A percentile compares a stretch with the other conserved stretches of the same genome.
phyloP scores from a whole-genome alignment of 2,888 invertebrate genomes.

The Pteria penguin region DNA sequence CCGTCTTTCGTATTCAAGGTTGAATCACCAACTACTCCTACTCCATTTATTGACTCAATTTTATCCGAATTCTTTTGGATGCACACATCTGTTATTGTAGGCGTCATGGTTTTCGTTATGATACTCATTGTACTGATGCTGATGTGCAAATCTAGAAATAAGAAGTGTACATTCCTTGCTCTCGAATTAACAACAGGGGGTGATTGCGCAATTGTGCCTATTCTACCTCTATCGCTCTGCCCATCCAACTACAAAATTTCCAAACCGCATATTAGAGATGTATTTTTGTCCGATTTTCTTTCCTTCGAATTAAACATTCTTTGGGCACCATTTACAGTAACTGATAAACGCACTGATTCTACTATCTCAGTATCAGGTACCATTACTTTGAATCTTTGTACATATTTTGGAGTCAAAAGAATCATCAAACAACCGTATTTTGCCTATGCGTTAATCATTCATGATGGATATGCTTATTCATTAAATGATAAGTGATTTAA shows the following conservation, averaged over 20 bases:
- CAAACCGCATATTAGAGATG: background rate
- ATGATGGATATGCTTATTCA: background rate
- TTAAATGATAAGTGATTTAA: background rate
- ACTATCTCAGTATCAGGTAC: background rate
- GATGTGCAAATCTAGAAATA: background rate
- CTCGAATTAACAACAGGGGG: background rate
- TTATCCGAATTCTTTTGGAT: background rate
- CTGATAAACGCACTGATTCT: background rate
- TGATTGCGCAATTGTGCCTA: background rate
- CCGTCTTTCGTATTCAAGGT: background rate
- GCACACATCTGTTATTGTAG: background rate
- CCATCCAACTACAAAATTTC: background rate
- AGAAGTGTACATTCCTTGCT: background rate
- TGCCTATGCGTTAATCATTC: background rate
- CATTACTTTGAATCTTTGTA: background rate
- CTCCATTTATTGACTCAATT: background rate
- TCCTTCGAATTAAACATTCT: background rate
- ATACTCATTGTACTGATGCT: background rate
- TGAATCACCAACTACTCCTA: background rate
- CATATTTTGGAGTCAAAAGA: conserved; percentile 1
- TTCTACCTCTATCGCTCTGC: background rate
- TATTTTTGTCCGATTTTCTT: background rate
- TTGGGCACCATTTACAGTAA: background rate
- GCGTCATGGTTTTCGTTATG: background rate
- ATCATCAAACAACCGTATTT: background rate